Evolutionary conservation across 1,140 invertebrate species (phyloP), one percentile per base, ranked within the genome.

Genomic region (Drosophila melanica): DNA sequence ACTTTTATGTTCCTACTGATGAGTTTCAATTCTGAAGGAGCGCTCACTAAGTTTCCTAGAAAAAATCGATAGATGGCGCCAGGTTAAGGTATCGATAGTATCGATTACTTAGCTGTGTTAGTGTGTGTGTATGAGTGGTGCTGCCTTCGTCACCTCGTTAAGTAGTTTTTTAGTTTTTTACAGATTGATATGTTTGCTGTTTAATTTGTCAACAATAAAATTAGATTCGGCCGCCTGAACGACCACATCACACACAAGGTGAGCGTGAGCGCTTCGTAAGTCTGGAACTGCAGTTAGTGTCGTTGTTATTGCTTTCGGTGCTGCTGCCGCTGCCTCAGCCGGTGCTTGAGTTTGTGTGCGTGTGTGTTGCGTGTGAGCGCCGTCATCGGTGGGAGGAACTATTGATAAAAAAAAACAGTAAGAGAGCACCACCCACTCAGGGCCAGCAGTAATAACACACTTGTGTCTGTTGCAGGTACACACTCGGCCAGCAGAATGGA

Each of bases 71-170:
- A 71, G 62, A 50, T 65, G 68, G 45, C 62, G 62, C 4, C 18
- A 50, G 14, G 14, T 37, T 0, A 3, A 41, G 14, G 10, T 68
- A 68, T 68, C 65, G 57, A 62, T 65, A 64, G 18, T 18, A 69
- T 69, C 47, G 66, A 69, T 62, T 62, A 39, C 11, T 27, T 33
- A 33, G n/a, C 42, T 18, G 44, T 9, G 10, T 10, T 11, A 47
- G 50, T 70, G 12, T 48, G 37, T 68, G 33, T 63, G 58, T 72
- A 27, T 27, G 45, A 70, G 59, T 57, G 51, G 11, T 50, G 39
- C 33, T 73, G 70, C 70, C 50, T 37, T 73, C 70, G 70, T 73
- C 70, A 73, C 42, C 70, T 68, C 39, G 55, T 73, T 68, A 16
- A 35, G 10, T 54, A 14, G 23, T 30, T 47, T 51, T 73, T 60